These are phyloP conservation scores for Esox niger DNA, from an alignment of 2,113 vertebrate species.

Conservation along the genomic window DNA sequence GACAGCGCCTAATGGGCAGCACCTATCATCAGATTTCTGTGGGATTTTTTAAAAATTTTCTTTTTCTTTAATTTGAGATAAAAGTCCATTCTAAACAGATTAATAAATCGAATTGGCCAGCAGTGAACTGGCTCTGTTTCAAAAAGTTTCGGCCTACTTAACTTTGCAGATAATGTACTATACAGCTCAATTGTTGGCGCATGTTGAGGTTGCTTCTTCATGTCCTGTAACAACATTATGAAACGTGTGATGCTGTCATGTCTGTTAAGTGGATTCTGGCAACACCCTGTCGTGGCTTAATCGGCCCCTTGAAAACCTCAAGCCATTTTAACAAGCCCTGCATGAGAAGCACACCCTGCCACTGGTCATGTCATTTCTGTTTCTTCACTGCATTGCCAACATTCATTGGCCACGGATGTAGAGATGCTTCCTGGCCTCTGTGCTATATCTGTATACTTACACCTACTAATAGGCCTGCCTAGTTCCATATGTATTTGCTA, in stretches of 20 bases:
- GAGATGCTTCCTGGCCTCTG: neutral
- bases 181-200: neutral
- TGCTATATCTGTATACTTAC: neutral
- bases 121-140: too few species aligned
- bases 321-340: slow-evolving; percentile 19
- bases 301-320: neutral
- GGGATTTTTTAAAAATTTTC: too few species aligned
- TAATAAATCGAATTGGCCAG: too few species aligned
- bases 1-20: too few species aligned
- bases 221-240: neutral
- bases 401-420: neutral
- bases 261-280: slow-evolving; percentile 4
- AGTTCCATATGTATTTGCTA: neutral
- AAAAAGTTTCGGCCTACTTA: too few species aligned
- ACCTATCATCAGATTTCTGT: too few species aligned
- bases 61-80: too few species aligned
- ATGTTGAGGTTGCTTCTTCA: neutral
- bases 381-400: neutral
- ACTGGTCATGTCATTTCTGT: slow-evolving; percentile 30
- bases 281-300: neutral
- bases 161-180: too few species aligned
- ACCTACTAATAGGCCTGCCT: neutral
- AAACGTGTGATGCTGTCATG: neutral
- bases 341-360: slow-evolving; percentile 28
- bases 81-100: too few species aligned